phyloP scores from a whole-genome alignment of 2,888 invertebrate species.

The Agonopterix heracliana region DNA sequence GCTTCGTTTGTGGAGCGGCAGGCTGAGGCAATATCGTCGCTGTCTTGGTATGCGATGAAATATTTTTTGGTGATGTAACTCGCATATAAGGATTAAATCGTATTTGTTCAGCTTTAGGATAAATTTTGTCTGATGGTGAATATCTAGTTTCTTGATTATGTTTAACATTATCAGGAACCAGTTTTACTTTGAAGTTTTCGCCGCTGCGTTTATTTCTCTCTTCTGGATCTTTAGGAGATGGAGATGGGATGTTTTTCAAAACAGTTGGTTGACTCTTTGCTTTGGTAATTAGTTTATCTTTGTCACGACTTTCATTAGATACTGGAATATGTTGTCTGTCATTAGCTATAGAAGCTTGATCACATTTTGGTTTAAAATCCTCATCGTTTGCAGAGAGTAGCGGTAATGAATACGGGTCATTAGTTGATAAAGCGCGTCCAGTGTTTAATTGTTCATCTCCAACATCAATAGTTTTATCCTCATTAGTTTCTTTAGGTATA shows the following conservation, averaged over 20 bases:
- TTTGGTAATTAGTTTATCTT: no score
- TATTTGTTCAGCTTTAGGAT: background rate
- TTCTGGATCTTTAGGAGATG: no score
- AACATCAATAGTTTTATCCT: conserved; percentile 4
- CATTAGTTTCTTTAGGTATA: conserved; percentile 22
- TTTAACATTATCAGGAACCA: background rate
- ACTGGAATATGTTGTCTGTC: no score
- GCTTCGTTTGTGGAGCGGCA: no score
- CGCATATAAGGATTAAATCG: background rate
- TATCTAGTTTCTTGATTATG: background rate
- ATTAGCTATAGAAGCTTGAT: no score
- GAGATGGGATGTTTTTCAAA: no score
- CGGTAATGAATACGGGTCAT: conserved; percentile 26
- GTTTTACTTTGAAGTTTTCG: background rate
- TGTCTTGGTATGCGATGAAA: background rate
- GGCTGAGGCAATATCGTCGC: background rate
- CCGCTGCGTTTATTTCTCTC: background rate
- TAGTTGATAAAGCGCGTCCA: conserved; percentile 25
- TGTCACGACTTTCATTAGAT: no score
- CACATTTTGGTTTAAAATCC: no score
- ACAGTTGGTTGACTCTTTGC: no score
- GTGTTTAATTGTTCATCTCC: background rate
- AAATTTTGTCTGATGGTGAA: background rate
- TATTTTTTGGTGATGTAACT: background rate
- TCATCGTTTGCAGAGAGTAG: conserved; percentile 7